Base-by-base conservation (phyloP, 2,113 vertebrate species). In the Delphinapterus leucas region DNA sequence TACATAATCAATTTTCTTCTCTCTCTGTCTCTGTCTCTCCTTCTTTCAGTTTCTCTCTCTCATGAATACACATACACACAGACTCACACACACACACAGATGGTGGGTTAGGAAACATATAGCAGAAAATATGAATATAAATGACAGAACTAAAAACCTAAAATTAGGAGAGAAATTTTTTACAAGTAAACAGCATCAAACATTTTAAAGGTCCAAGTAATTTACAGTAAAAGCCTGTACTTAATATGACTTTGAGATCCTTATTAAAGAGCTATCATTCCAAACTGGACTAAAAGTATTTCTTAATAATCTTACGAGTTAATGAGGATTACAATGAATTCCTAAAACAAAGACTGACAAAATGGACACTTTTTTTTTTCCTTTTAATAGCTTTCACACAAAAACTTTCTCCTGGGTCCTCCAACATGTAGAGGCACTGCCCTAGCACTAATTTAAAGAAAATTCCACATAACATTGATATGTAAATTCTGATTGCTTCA, bases 401-500 rank as follows among this genome's bases (percentile, higher is more conserved):
- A 88, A 95, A 93, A 55, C 13, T 15, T 38, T 90, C 71, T 84
- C 53, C 25, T 53, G 60, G 53, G 31, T 60, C 31, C 44, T 94
- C 74, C 11, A 63, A 12, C 25, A 47, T 6, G 23, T 8, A 82
- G 44, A 93, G 26, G 61, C 49, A 91, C 11, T 28, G n/a, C 36
- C 60, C 15, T 38, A 80, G 71, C 1, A 68, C 41, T 79, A 84
- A 92, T 85, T 96, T 97, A 81, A 95, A 92, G 83, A 84, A 85
- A 95, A 92, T 87, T 71, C 70, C 60, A 87, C 44, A 70, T 41
- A 93, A 86, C 85, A 97, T 89, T 96, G 88, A 93, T 95, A 94
- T 97, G 92, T 87, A 97, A 97, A 98, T 98, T 95, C 1, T 96
- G 95, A 95, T 95, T 95, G 96, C 80, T 91, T 95, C 53, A 81